These are phyloP conservation scores for Pandemis corylana DNA, from an alignment of 2,888 invertebrate genomes.

Conservation along the genomic window DNA sequence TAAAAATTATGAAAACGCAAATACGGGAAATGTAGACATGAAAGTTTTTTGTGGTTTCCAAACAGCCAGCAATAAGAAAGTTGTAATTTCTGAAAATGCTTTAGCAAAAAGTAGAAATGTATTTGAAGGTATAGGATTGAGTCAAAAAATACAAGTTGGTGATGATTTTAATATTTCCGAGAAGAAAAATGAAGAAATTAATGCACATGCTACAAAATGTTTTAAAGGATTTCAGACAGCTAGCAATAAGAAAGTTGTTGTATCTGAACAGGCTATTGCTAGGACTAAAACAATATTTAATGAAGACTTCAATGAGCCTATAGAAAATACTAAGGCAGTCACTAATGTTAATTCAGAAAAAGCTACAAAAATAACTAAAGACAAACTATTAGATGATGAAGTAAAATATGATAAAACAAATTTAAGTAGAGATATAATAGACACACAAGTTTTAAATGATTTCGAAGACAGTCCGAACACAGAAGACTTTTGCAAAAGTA, in stretches of 20 bases:
- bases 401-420: slow-evolving; percentile 24
- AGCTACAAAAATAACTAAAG: slow-evolving; percentile 16
- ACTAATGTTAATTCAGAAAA: slow-evolving; percentile 10
- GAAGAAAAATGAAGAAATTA: background rate
- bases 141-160: slow-evolving; percentile 7
- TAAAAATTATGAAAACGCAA: slow-evolving; percentile 2
- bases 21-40: background rate
- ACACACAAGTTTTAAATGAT: slow-evolving; percentile 71
- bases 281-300: slow-evolving; percentile 61
- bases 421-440: slow-evolving; percentile 46
- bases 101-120: slow-evolving; percentile 62
- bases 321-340: background rate
- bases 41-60: slow-evolving; percentile 53
- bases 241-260: slow-evolving; percentile 51
- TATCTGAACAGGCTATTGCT: slow-evolving; percentile 58
- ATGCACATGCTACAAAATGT: slow-evolving; percentile 52
- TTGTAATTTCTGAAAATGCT: slow-evolving; percentile 61
- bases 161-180: background rate
- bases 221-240: slow-evolving; percentile 54
- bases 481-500: slow-evolving; percentile 63
- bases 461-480: slow-evolving; percentile 70
- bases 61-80: slow-evolving; percentile 62
- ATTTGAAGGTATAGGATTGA: slow-evolving; percentile 56
- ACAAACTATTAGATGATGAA: slow-evolving; percentile 32
- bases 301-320: slow-evolving; percentile 12